phyloP scores from a whole-genome alignment of 2,888 invertebrate genomes.

The Dorcus hopei region DNA sequence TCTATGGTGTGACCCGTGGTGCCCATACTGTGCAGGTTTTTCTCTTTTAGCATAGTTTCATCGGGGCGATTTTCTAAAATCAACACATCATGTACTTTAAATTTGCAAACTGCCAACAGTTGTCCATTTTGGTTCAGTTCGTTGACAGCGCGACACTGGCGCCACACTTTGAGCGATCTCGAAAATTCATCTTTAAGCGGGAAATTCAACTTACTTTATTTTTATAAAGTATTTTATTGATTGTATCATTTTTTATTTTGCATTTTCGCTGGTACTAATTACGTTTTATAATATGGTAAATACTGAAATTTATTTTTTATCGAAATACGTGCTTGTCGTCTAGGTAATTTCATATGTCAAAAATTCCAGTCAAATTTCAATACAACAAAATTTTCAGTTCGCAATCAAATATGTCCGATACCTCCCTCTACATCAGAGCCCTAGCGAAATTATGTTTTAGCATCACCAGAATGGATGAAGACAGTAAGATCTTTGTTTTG shows the following conservation, averaged over 20 bases:
- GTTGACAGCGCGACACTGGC: background rate
- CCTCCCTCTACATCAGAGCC: conserved; percentile 11
- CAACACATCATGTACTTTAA: conserved; percentile 7
- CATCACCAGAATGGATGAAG: conserved; percentile 17
- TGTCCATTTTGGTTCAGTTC: conserved; percentile 16
- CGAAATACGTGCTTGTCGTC: background rate
- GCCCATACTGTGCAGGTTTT: conserved; percentile 38
- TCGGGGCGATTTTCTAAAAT: conserved; percentile 10
- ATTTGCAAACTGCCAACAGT: conserved; percentile 2
- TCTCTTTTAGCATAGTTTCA: conserved; percentile 35
- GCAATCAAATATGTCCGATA: conserved; percentile 10
- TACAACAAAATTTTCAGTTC: background rate
- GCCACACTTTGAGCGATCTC: background rate
- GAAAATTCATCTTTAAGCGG: too few species aligned
- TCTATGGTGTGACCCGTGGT: conserved; percentile 42
- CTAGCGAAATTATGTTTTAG: conserved; percentile 9
- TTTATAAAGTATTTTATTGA: too few species aligned
- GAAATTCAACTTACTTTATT: too few species aligned
- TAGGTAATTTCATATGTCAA: background rate
- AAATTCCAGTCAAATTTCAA: background rate
- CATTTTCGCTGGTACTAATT: background rate
- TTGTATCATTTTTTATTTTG: too few species aligned
- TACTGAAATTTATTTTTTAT: background rate
- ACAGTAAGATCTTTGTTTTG: conserved; percentile 18
- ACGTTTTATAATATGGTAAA: background rate